Conservation (phyloP, 2,888 invertebrate species). For the Peribatodes rhomboidaria region DNA sequence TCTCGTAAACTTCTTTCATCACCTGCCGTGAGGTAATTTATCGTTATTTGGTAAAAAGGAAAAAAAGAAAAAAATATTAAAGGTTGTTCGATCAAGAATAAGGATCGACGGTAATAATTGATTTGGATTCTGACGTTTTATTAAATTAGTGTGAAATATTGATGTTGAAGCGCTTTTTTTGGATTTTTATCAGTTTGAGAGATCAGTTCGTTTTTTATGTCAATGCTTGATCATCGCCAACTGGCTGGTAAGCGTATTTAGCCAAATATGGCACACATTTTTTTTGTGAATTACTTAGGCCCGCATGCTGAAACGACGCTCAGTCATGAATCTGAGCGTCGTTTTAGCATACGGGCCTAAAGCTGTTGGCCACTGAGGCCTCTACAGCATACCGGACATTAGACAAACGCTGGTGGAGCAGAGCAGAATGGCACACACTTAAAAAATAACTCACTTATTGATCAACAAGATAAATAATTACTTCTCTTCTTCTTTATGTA, state of each 20-base stretch:
- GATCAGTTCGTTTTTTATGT: not conserved
- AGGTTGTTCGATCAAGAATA: constrained; percentile 41
- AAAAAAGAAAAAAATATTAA: constrained; percentile 51
- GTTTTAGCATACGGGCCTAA: too few species aligned
- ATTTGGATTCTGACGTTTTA: constrained; percentile 76
- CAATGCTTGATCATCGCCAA: not conserved
- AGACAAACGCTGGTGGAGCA: too few species aligned
- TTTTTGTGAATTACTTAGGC: too few species aligned
- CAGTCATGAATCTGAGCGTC: too few species aligned
- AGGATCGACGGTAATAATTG: constrained; percentile 68
- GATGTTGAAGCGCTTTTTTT: constrained; percentile 55
- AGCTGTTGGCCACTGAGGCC: too few species aligned
- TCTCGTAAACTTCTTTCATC: constrained; percentile 72
- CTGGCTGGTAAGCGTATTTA: not conserved
- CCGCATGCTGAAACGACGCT: too few species aligned
- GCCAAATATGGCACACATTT: too few species aligned
- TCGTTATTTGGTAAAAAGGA: constrained; percentile 66
- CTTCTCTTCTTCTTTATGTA: too few species aligned
- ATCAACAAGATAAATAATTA: too few species aligned
- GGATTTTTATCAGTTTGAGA: constrained; percentile 34
- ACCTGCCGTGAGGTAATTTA: constrained; percentile 81
- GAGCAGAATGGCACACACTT: too few species aligned
- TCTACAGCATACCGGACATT: too few species aligned
- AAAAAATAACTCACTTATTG: too few species aligned
- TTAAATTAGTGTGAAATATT: constrained; percentile 84